Conservation (phyloP, 2,113 vertebrate species). For the Boleophthalmus pectinirostris region DNA sequence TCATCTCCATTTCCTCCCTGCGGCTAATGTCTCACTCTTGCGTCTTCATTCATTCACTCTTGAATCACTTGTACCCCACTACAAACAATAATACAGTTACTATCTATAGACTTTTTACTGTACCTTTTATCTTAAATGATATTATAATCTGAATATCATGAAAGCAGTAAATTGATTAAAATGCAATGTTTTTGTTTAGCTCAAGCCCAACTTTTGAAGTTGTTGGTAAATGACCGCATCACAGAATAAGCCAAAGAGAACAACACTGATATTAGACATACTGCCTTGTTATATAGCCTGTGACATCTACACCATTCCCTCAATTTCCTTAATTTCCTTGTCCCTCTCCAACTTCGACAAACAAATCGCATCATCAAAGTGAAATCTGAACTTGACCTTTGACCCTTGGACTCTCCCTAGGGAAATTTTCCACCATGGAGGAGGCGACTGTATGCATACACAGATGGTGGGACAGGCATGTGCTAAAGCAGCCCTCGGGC, state of each 20-base stretch:
- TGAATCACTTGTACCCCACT: slow-evolving; percentile 3
- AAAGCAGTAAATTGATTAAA: neutral
- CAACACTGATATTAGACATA: neutral
- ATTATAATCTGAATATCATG: neutral
- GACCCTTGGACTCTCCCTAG: slow-evolving; percentile 47
- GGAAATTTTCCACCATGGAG: slow-evolving; percentile 50
- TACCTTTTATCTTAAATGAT: neutral
- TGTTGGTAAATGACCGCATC: neutral
- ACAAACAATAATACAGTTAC: neutral
- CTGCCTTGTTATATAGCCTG: neutral
- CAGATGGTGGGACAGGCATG: slow-evolving; percentile 47
- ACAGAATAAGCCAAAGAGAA: neutral
- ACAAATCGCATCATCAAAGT: slow-evolving; percentile 70
- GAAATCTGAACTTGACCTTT: slow-evolving; percentile 68
- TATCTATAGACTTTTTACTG: neutral
- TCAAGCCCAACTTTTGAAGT: neutral
- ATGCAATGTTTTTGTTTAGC: neutral
- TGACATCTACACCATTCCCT: neutral
- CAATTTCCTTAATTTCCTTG: neutral
- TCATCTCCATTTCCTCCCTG: slow-evolving; percentile 61
- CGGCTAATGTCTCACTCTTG: slow-evolving; percentile 44
- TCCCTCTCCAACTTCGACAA: slow-evolving; percentile 45
- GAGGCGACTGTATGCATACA: slow-evolving; percentile 58
- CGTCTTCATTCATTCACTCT: slow-evolving; percentile 42
- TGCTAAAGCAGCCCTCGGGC: slow-evolving; percentile 23